Evolutionary conservation across 1,140 invertebrate species (phyloP), one percentile per base, ranked within the genome.

Genomic region (Trinorchestia longiramus): DNA sequence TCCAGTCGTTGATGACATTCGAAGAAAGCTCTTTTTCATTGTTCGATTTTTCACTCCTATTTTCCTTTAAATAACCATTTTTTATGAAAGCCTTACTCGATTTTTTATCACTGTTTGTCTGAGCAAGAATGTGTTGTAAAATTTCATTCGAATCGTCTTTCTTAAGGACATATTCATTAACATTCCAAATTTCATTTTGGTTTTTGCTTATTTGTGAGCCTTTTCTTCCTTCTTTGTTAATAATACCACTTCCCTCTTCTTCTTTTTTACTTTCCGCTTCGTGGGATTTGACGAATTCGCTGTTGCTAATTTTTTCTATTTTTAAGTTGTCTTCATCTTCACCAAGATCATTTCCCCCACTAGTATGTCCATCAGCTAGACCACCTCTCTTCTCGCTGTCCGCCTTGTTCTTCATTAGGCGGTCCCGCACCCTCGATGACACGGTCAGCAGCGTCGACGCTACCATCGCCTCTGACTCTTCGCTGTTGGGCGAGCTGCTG

Each of bases 401-500:
- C 11, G 28, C 41, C 88, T 94, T 94, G 36, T 44, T 44, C 44
- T 94, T 47, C 92, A 94, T 8, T 0, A 94, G 92, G 6, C 92
- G 92, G 43, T 94, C 92, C 92, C 92, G 11, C 36, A 94, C 92
- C 36, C 92, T 8, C 36, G 92, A 94, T 0, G 92, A 94, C 3
- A 94, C 92, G 3, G 92, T 94, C 43, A 94, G 44, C 3, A 94
- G 92, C 41, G 92, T 94, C 6, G 92, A 94, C 43, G 92, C 92
- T 15, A 94, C 92, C 92, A 94, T 94, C 4, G 92, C 92, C 44
- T 94, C 43, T 11, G 92, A 43, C 43, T 94, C 92, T 94, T 94
- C 92, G 92, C 92, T 94, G 92, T 94, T 94, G 23, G 92, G 92
- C 43, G 92, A 94, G 44, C 44, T 94, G 44, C 44, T 94, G 41